These are phyloP conservation scores for Tachystola acroxantha DNA, from an alignment of 2,888 invertebrate genomes.

Conservation along the genomic window DNA sequence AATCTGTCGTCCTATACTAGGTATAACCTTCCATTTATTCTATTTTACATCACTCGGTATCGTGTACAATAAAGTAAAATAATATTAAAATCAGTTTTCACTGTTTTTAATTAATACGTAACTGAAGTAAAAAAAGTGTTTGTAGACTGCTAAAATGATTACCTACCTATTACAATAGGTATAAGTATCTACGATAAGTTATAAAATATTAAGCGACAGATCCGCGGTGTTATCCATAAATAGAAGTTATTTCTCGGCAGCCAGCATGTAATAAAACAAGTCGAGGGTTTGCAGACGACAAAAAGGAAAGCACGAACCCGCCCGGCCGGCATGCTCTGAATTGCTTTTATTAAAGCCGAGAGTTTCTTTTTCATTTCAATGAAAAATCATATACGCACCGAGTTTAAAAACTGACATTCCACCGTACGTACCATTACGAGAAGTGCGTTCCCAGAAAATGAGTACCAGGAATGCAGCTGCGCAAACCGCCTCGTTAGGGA, in stretches of 20 bases:
- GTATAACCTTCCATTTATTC: too few species aligned
- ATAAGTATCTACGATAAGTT: too few species aligned
- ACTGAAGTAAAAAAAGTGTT: too few species aligned
- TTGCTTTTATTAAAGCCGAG: slow-evolving; percentile 46
- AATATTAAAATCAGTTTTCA: too few species aligned
- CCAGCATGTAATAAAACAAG: slow-evolving; percentile 46
- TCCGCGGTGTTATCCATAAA: too few species aligned
- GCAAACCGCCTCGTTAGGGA: slow-evolving; percentile 52
- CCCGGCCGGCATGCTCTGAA: slow-evolving; percentile 37
- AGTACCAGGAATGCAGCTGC: slow-evolving; percentile 54
- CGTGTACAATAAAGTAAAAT: too few species aligned
- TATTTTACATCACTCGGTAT: too few species aligned
- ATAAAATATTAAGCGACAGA: too few species aligned
- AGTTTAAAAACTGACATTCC: slow-evolving; percentile 59
- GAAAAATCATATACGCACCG: slow-evolving; percentile 62
- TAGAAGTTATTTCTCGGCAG: slow-evolving; percentile 47
- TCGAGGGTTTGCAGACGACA: slow-evolving; percentile 44
- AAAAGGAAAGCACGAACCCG: slow-evolving; percentile 46
- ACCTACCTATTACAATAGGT: too few species aligned
- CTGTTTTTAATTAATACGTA: too few species aligned
- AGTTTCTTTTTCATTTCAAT: slow-evolving; percentile 65
- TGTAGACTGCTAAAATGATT: too few species aligned
- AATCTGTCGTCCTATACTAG: too few species aligned
- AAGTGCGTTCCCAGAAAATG: slow-evolving; percentile 64
- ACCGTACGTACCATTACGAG: slow-evolving; percentile 42